A percentile compares a stretch with the other conserved stretches of the same genome.
Evolutionary conservation across 2,797 vertebrate species (phyloP).

Genomic region (Babyrousa celebensis): DNA sequence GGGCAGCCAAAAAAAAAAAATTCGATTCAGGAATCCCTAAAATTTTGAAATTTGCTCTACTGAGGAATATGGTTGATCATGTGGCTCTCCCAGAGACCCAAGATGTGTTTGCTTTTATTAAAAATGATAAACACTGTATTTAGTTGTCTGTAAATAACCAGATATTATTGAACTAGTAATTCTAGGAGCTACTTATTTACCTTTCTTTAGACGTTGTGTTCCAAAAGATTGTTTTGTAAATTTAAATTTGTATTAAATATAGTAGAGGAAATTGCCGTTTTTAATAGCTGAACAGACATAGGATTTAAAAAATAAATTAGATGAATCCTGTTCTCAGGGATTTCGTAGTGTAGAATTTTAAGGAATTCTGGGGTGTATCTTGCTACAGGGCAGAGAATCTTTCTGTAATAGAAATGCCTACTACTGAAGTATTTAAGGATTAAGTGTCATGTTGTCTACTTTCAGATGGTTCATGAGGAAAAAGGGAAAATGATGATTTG

Average conservation of each 20-base stretch:
- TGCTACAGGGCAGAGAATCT: neutral
- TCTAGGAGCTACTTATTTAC: constrained; percentile 54
- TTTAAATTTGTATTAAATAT: constrained; percentile 63
- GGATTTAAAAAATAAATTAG: constrained; percentile 41
- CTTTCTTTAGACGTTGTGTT: constrained; percentile 53
- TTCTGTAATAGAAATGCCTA: constrained; percentile 36
- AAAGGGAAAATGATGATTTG: neutral
- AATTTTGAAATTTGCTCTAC: neutral
- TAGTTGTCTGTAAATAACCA: constrained; percentile 61
- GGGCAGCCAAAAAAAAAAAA: too few relatives aligned
- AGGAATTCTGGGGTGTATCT: constrained; percentile 49
- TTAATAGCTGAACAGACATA: constrained; percentile 62
- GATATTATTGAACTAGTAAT: constrained; percentile 38
- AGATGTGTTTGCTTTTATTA: constrained; percentile 49
- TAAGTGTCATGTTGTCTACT: constrained; percentile 21
- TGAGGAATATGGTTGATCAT: neutral
- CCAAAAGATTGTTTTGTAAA: constrained; percentile 66
- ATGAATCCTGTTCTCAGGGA: constrained; percentile 12
- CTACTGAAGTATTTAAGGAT: constrained; percentile 4
- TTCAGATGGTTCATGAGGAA: neutral
- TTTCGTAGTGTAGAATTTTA: constrained; percentile 39
- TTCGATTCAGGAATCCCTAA: neutral
- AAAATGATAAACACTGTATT: neutral
- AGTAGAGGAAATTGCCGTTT: constrained; percentile 54
- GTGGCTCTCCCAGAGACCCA: neutral